Conservation (phyloP, 2,888 invertebrate genomes). For the Maniola hyperantus region DNA sequence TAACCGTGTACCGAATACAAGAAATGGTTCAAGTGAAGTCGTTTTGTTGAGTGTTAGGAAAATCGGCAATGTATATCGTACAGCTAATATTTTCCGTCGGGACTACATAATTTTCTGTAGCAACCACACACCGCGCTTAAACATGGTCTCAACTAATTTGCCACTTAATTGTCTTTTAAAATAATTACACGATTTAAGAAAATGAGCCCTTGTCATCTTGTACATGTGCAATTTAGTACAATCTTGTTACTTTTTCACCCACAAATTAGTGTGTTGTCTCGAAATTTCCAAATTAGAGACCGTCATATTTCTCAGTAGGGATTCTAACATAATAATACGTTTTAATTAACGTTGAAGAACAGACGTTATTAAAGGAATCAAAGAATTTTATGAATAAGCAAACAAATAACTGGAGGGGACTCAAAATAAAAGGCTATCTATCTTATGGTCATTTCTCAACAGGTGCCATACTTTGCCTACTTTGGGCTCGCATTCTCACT, state of each 20-base stretch:
- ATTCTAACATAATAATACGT: conserved; percentile 31
- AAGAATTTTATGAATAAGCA: neutral
- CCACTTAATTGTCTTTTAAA: conserved; percentile 52
- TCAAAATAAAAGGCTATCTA: neutral
- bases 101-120: neutral
- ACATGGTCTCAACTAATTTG: conserved; percentile 45
- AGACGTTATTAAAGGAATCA: neutral
- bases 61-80: conserved; percentile 13
- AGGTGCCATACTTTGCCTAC: neutral
- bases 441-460: neutral
- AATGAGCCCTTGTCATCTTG: conserved; percentile 41
- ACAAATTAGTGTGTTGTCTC: conserved; percentile 35
- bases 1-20: conserved; percentile 8
- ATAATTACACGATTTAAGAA: conserved; percentile 44
- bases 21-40: neutral
- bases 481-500: no score
- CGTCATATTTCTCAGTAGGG: conserved; percentile 31
- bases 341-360: conserved; percentile 29
- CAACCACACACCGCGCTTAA: conserved; percentile 56
- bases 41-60: neutral
- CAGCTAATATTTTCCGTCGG: neutral
- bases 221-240: conserved; percentile 39
- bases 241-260: conserved; percentile 37
- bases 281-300: conserved; percentile 35
- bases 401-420: neutral